These are phyloP conservation scores for Apodemia hepburni DNA, from an alignment of 2,888 invertebrate species.

Conservation along the genomic window DNA sequence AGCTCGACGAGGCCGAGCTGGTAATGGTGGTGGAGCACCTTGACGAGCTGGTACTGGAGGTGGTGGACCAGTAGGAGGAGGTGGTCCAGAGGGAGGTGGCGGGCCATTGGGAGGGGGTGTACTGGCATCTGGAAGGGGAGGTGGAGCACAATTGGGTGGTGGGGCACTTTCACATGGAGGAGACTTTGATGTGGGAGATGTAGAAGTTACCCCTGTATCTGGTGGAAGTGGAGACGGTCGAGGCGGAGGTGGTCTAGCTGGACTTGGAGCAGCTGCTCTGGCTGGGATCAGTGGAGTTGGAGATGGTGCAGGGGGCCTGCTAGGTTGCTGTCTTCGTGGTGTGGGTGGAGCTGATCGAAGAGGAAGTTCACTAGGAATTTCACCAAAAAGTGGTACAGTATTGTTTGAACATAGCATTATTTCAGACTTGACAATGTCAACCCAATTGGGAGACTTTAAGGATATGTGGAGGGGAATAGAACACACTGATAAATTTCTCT, in stretches of 20 bases:
- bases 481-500: conserved; percentile 80
- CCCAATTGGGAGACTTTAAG: conserved; percentile 93
- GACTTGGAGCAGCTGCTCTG: conserved; percentile 67
- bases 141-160: conserved; percentile 84
- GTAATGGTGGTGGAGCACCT: conserved; percentile 83
- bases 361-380: conserved; percentile 55
- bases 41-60: conserved; percentile 79
- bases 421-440: conserved; percentile 89
- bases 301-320: conserved; percentile 83
- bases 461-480: conserved; percentile 84
- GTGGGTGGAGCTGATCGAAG: conserved; percentile 68
- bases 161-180: conserved; percentile 80
- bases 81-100: conserved; percentile 58
- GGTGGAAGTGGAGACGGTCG: conserved; percentile 77
- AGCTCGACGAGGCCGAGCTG: conserved; percentile 78
- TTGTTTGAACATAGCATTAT: conserved; percentile 91
- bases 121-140: conserved; percentile 52
- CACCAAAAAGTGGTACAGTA: conserved; percentile 87
- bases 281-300: conserved; percentile 67
- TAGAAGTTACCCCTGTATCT: conserved; percentile 50
- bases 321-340: conserved; percentile 74
- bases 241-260: conserved; percentile 80
- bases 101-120: conserved; percentile 60
- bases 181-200: conserved; percentile 59
- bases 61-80: conserved; percentile 55